phyloP scores from a whole-genome alignment of 2,888 invertebrate genomes.

The Agrochola lychnidis region DNA sequence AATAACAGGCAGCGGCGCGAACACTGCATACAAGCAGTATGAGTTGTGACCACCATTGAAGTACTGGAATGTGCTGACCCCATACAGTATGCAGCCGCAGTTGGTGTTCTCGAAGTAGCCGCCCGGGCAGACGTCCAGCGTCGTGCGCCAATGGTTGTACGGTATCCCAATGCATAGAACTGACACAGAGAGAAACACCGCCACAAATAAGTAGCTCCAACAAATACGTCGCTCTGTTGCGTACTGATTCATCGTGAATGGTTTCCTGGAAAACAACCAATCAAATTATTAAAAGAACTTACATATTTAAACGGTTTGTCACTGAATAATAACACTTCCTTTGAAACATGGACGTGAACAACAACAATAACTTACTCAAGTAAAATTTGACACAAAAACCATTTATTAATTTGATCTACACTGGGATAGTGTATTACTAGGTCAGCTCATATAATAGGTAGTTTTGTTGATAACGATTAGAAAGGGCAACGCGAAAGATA shows the following conservation, averaged over 20 bases:
- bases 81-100: constrained; percentile 93
- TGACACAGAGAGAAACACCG: constrained; percentile 77
- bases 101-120: constrained; percentile 90
- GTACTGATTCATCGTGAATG: constrained; percentile 82
- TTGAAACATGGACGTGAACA: background rate
- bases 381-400: constrained; percentile 32
- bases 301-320: background rate
- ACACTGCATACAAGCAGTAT: constrained; percentile 92
- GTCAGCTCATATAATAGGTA: constrained; percentile 36
- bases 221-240: constrained; percentile 82
- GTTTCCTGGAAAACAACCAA: constrained; percentile 7
- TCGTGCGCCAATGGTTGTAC: constrained; percentile 93
- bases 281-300: background rate
- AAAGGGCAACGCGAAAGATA: constrained; percentile 43
- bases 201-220: constrained; percentile 81
- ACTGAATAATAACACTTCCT: background rate
- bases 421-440: constrained; percentile 32
- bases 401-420: constrained; percentile 17
- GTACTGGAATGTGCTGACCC: constrained; percentile 90
- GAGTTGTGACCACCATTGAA: constrained; percentile 93
- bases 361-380: constrained; percentile 44
- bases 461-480: constrained; percentile 43
- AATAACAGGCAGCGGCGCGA: constrained; percentile 92
- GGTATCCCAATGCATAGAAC: constrained; percentile 91
- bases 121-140: constrained; percentile 92